Evolutionary conservation across 92 coral and sea anemone species (phyloP).

Genomic region (Ricordea florida): DNA sequence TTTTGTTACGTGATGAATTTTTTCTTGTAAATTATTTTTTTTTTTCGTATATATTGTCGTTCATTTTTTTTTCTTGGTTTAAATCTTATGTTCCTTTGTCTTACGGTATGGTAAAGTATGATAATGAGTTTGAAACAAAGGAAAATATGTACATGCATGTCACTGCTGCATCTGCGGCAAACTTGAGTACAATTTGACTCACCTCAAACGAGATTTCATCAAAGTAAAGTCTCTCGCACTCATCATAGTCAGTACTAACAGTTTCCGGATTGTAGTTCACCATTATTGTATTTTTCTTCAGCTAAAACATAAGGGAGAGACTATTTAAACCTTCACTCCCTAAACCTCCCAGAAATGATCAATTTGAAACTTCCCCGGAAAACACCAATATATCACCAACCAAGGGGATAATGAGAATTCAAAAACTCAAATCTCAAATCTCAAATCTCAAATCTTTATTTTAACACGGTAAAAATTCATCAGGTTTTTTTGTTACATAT

Average conservation of each 20-base stretch:
- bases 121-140: neutral
- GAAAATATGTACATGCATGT: neutral
- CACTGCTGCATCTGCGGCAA: neutral
- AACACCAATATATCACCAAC: too few relatives aligned
- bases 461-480: too few relatives aligned
- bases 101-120: neutral
- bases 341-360: neutral
- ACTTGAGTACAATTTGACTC: neutral
- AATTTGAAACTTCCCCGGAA: too few relatives aligned
- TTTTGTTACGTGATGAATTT: too few relatives aligned
- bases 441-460: too few relatives aligned
- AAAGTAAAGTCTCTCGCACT: conserved; percentile 95
- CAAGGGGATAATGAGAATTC: too few relatives aligned
- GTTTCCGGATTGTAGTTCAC: conserved; percentile 99
- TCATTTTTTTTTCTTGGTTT: too few relatives aligned
- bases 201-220: conserved; percentile 99
- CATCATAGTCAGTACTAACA: conserved; percentile 98
- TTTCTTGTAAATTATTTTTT: too few relatives aligned
- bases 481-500: too few relatives aligned
- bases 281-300: conserved; percentile 90
- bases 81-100: too few relatives aligned
- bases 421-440: too few relatives aligned
- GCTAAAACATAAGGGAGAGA: conserved; percentile 36
- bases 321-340: neutral
- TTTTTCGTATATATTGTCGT: too few relatives aligned